Base-by-base conservation (phyloP, 2,113 vertebrate genomes). In the Psilopsiagon aymara region DNA sequence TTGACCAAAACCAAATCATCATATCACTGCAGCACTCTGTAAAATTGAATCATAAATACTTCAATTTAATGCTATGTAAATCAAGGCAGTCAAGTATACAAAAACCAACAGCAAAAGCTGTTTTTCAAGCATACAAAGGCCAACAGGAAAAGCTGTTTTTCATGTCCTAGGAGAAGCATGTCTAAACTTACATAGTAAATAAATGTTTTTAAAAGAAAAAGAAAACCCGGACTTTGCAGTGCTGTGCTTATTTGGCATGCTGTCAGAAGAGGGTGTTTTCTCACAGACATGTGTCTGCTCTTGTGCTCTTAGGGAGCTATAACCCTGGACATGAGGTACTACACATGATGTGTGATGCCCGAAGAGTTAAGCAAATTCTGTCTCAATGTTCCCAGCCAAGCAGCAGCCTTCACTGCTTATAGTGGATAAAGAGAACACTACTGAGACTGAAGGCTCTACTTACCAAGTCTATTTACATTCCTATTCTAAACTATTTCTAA, bases 401-500 rank as follows among this genome's bases (percentile, higher is more conserved):
- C 86, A 90, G 80, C 90, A 88, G 68, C 69, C 41, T 79, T 69
- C 4, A 1, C 86, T 91, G 85, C 57, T 53, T 92, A 41, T 10
- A 57, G 51, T 71, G 73, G 69, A 66, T 91, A 86, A 79, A 94
- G 73, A 88, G 74, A 92, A 66, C 86, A 28, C 5, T 57, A 52
- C 83, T 74, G 76, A 76, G 66, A 79, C 76, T 84, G 39, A 57
- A 96, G 73, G 68, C 86, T 90, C 80, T 82, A 35, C 86, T 91
- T 92, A 91, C 52, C 77, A 90, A 69, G 49, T 63, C 86, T 94
- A 87, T 96, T 92, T 87, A 73, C 49, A 76, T 79, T 84, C 35
- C 47, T 62, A 19, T 76, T 85, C 86, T 84, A 82, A 94, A 92
- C 52, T 66, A 66, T 71, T 82, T 35, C 76, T 86, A 83, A 78